Base-by-base conservation (phyloP, 2,797 vertebrate genomes). In the Crenuchus spilurus region DNA sequence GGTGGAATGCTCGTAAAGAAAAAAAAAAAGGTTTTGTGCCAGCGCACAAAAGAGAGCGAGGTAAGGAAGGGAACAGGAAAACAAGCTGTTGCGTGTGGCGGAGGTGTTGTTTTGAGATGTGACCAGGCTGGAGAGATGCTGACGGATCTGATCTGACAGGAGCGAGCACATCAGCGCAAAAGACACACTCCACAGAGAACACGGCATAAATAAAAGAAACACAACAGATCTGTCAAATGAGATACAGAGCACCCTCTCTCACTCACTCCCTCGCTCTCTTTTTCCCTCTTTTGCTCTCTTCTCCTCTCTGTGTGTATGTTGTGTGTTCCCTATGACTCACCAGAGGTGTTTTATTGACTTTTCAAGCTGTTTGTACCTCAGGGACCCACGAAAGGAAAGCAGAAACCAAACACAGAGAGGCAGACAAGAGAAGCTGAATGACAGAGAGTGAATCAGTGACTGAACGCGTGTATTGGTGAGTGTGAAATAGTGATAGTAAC, bases 301-400 rank as follows among this genome's bases (percentile, higher is more conserved):
- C n/a, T n/a, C n/a, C n/a, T 57, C 41, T 49, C 42, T 51, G 14
- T 73, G 31, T 13, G 31, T 61, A 35, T 41, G 37, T 70, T 70
- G 66, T 77, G 77, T 74, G 80, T 76, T 75, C 57, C 37, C 64
- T 31, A 67, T 82, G 77, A 75, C 72, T 82, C 78, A 80, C 76
- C 49, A 77, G 75, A 80, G 72, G 77, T 82, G 80, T 80, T 84
- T 81, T 84, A 82, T 78, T 80, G 68, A 84, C 80, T 78, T 78
- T 75, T 75, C 74, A 74, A 78, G 37, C 44, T 78, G 75, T 78
- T 71, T 80, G 60, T 70, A 81, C 72, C 72, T 74, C 49, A 18
- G 70, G 52, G 78, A 83, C 52, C 72, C 72, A 80, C 20, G 26
- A 72, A 76, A 70, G 63, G 31, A 60, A 74, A 71, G 66, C 64